phyloP scores from a whole-genome alignment of 2,888 invertebrate genomes.

The Drosophila picticornis region DNA sequence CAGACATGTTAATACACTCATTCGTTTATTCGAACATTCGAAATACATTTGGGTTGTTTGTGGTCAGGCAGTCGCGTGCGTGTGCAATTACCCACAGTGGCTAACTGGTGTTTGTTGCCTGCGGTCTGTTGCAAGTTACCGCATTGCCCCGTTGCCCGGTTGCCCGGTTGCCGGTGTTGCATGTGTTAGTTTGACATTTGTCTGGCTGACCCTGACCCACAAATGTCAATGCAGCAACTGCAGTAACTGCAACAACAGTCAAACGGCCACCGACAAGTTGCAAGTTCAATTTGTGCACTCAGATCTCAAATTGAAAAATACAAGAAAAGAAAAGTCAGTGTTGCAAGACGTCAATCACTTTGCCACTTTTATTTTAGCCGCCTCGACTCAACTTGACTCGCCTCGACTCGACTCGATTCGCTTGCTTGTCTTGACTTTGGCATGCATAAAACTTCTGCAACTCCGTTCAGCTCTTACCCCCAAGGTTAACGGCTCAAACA shows the following conservation, averaged over 20 bases:
- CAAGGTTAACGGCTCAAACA: conserved; percentile 76
- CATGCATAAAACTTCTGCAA: conserved; percentile 43
- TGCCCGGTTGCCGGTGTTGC: conserved; percentile 22
- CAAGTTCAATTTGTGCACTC: conserved; percentile 57
- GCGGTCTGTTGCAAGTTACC: neutral
- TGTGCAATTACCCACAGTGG: conserved; percentile 63
- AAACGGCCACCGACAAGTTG: conserved; percentile 34
- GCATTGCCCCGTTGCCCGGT: neutral
- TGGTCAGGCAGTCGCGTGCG: conserved; percentile 64
- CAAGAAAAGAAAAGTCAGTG: conserved; percentile 53
- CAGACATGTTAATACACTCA: conserved; percentile 38
- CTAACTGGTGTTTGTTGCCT: conserved; percentile 5
- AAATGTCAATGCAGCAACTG: conserved; percentile 51
- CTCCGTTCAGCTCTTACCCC: conserved; percentile 56
- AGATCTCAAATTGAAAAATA: conserved; percentile 56
- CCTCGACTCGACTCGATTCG: conserved; percentile 5
- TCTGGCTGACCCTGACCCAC: conserved; percentile 77
- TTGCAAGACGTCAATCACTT: conserved; percentile 69
- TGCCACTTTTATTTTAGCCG: conserved; percentile 50
- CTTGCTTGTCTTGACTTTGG: conserved; percentile 18
- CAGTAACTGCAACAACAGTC: conserved; percentile 6
- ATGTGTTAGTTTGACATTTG: conserved; percentile 75
- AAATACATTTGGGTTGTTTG: conserved; percentile 7
- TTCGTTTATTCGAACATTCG: conserved; percentile 16
- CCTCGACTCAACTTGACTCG: neutral